Percentiles rank a stretch among this genome's conserved stretches.
Evolutionary conservation across 2,797 vertebrate genomes (phyloP).

Genomic region (Nyctibius grandis): DNA sequence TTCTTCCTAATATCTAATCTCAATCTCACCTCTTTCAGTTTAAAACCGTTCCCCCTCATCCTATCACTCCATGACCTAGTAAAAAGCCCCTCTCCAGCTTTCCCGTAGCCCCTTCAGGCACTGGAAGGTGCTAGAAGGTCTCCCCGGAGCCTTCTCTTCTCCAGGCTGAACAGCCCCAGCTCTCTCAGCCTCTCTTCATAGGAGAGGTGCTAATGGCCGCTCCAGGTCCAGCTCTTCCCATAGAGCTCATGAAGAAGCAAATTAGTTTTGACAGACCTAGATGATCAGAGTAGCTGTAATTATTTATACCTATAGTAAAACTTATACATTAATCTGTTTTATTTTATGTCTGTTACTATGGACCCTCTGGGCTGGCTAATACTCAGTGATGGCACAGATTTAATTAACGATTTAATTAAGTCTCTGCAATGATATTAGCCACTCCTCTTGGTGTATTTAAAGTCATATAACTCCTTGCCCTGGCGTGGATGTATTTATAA

Average conservation of each 20-base stretch:
- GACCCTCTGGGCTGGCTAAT: not conserved
- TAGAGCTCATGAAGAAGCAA: not conserved
- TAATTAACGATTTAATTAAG: constrained; percentile 47
- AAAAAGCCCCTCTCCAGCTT: no score
- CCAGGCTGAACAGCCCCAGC: no score
- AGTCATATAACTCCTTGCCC: not conserved
- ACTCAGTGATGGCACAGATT: not conserved
- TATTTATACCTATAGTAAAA: constrained; percentile 6
- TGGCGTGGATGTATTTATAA: not conserved
- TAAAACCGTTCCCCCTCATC: no score
- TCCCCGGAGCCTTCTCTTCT: no score
- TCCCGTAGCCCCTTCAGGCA: no score
- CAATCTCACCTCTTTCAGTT: no score
- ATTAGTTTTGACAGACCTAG: not conserved
- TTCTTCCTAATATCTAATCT: no score
- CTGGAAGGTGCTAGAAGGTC: no score
- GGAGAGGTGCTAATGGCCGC: no score
- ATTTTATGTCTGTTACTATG: not conserved
- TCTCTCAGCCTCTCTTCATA: no score
- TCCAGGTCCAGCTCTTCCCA: not conserved
- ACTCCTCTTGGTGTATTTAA: not conserved
- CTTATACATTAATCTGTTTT: not conserved
- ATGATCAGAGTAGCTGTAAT: not conserved
- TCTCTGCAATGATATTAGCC: not conserved
- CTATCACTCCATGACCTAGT: no score